phyloP scores from a whole-genome alignment of 2,113 vertebrate species.

The Cinclus cinclus region DNA sequence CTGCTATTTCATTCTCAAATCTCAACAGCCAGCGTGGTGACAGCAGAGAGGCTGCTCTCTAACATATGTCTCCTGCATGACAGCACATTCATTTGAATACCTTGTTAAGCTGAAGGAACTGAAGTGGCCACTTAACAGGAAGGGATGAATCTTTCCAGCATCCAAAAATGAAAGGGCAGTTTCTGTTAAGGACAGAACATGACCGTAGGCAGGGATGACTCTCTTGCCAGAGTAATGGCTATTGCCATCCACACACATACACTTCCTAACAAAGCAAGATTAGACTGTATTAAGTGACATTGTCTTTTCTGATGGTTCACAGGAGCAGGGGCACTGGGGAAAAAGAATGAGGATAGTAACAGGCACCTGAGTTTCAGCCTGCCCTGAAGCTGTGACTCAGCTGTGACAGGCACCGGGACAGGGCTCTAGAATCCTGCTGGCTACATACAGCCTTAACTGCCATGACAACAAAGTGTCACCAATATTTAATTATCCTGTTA shows the following conservation, averaged over 20 bases:
- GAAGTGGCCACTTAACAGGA: slow-evolving; percentile 29
- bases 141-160: not conserved
- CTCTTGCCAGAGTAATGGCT: not conserved
- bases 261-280: not conserved
- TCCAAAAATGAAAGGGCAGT: not conserved
- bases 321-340: not conserved
- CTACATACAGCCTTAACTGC: not conserved
- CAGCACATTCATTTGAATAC: slow-evolving; percentile 21
- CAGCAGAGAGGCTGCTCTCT: not conserved
- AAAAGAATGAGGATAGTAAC: not conserved
- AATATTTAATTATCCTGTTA: not conserved
- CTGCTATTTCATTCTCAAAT: slow-evolving; percentile 15
- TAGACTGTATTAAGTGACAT: not conserved
- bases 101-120: not conserved
- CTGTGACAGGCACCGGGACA: not conserved
- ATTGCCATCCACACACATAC: not conserved
- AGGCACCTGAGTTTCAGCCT: not conserved
- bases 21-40: not conserved
- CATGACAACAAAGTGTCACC: not conserved
- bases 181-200: not conserved
- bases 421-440: not conserved
- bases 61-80: slow-evolving; percentile 9
- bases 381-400: not conserved
- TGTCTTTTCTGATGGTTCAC: not conserved
- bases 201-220: not conserved